Conservation (phyloP, 1,140 invertebrate species). For the Probaryconus sp. region DNA sequence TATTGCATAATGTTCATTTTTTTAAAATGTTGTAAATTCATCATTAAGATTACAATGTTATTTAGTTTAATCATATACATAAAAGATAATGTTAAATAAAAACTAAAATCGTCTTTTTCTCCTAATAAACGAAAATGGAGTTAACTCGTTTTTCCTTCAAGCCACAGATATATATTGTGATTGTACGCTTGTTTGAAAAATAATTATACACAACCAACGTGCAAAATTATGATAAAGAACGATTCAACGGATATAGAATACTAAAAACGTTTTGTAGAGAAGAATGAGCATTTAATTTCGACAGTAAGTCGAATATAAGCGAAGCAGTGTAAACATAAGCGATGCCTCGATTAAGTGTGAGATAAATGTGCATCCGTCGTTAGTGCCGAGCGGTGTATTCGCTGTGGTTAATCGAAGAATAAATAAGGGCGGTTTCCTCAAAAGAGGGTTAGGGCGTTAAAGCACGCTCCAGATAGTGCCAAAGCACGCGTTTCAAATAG, state of each 20-base stretch:
- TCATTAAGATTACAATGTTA: background rate
- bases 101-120: no score
- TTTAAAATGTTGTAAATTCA: background rate
- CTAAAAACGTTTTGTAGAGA: no score
- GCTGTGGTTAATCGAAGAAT: constrained; percentile 69
- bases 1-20: constrained; percentile 17
- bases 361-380: constrained; percentile 65
- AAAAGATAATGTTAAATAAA: no score
- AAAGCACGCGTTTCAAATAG: constrained; percentile 61
- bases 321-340: constrained; percentile 32
- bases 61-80: no score
- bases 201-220: no score
- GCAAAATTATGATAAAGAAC: no score
- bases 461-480: constrained; percentile 63
- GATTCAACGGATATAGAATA: no score
- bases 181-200: no score
- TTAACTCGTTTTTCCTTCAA: no score
- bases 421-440: constrained; percentile 68
- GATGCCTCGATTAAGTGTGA: constrained; percentile 58
- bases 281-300: no score
- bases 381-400: constrained; percentile 47
- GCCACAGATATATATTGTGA: no score
- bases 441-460: constrained; percentile 54
- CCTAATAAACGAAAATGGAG: no score
- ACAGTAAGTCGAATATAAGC: constrained; percentile 15